Percentiles rank a stretch among this genome's conserved stretches.
phyloP scores from a whole-genome alignment of 2,888 invertebrate genomes.

The Epinotia demarniana region DNA sequence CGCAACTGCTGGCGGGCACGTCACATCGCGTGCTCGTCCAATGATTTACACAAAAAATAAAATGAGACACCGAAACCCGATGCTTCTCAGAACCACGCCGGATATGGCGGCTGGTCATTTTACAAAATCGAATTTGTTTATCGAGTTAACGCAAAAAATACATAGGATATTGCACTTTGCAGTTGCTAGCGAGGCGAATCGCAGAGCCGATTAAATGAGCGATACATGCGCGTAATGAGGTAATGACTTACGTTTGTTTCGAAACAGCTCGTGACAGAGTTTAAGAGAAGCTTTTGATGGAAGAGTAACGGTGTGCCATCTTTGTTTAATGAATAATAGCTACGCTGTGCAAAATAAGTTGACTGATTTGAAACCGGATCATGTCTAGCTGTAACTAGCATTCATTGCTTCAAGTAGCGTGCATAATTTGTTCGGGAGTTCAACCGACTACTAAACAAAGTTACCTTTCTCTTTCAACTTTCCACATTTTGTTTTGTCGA shows the following conservation, averaged over 20 bases:
- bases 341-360: slow-evolving; percentile 11
- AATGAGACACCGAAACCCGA: slow-evolving; percentile 61
- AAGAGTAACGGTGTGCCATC: slow-evolving; percentile 24
- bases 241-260: slow-evolving; percentile 34
- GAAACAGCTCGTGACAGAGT: slow-evolving; percentile 29
- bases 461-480: slow-evolving; percentile 43
- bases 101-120: slow-evolving; percentile 45
- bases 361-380: slow-evolving; percentile 34
- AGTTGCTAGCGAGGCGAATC: slow-evolving; percentile 22
- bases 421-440: slow-evolving; percentile 31
- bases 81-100: slow-evolving; percentile 58
- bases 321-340: slow-evolving; percentile 23
- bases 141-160: slow-evolving; percentile 45
- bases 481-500: slow-evolving; percentile 41
- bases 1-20: slow-evolving; percentile 66
- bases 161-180: slow-evolving; percentile 20
- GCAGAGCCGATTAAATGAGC: slow-evolving; percentile 30
- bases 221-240: slow-evolving; percentile 32
- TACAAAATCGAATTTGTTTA: slow-evolving; percentile 50
- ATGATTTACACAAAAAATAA: slow-evolving; percentile 58
- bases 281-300: slow-evolving; percentile 29
- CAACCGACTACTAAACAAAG: slow-evolving; percentile 39
- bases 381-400: slow-evolving; percentile 32
- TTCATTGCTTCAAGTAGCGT: slow-evolving; percentile 31
- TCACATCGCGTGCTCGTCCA: slow-evolving; percentile 68